A percentile compares a stretch with the other conserved stretches of the same genome.
phyloP scores from a whole-genome alignment of 2,113 vertebrate genomes.

The Notechis scutatus region DNA sequence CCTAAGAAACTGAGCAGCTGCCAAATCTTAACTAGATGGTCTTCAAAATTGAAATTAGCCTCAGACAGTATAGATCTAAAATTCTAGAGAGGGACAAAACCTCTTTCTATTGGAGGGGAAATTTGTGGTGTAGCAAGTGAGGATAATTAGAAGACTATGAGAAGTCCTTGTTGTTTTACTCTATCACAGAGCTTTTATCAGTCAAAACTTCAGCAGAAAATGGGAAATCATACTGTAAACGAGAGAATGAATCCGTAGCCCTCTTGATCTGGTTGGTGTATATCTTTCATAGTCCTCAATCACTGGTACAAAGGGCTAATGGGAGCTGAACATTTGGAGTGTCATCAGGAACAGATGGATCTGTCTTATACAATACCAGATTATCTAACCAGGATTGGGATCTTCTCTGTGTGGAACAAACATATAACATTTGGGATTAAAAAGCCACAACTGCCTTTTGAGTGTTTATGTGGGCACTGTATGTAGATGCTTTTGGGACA shows the following conservation, averaged over 20 bases:
- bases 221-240: background rate
- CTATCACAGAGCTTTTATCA: background rate
- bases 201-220: background rate
- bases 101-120: background rate
- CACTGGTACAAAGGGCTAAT: background rate
- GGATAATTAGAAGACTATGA: background rate
- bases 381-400: background rate
- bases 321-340: background rate
- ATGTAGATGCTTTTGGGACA: background rate
- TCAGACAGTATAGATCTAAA: background rate
- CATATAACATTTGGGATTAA: background rate
- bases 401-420: background rate
- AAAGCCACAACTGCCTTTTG: background rate
- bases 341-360: background rate
- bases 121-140: background rate
- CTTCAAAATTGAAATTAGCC: background rate
- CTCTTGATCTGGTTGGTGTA: background rate
- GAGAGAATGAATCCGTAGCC: background rate
- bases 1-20: background rate
- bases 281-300: background rate
- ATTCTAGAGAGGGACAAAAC: background rate
- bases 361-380: background rate
- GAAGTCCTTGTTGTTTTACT: background rate
- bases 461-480: background rate
- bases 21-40: background rate